Base-by-base conservation (phyloP, 1,140 invertebrate genomes). In the Bombus consobrinus region DNA sequence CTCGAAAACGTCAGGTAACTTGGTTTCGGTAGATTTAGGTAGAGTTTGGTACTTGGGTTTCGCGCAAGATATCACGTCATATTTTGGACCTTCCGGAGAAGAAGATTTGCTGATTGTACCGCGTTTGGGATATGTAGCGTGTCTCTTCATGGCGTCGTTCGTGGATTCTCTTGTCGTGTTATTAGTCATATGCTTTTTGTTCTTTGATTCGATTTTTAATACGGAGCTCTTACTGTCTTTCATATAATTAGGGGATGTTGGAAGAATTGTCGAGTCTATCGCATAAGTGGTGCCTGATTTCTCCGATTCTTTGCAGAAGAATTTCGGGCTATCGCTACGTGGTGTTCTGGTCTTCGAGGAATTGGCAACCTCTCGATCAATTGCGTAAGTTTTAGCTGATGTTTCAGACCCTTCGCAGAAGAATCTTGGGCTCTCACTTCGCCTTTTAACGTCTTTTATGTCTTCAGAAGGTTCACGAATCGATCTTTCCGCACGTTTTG, bases 281-380 rank as follows among this genome's bases (percentile, higher is more conserved):
- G 72, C 37, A 2, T 59, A 64, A n/a, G 66, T 62, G 0, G 81
- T 66, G 2, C 22, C 84, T 9, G 73, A 76, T 10, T 39, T 82
- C 6, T 69, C 47, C 0, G 79, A 43, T 57, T 82, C 79, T 6
- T 41, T 41, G 39, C 79, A 71, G 12, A 72, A 53, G 47, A 79
- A 79, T 47, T 79, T 57, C 0, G 80, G 79, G 28, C 62, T 82
- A 0, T 28, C 32, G 6, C 39, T 82, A 41, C 53, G 73, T 25
- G 28, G 57, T n/a, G 28, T 37, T 22, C 47, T 22, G 47, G 6
- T 22, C 18, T 53, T 53, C 18, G 18, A 22, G 18, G 47, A 53
- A 53, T 22, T 53, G 22, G 47, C 5, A 18, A 18, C 1, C 47
- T 64, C 66, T 6, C 69, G 32, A 66, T 73, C 57, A 8, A 34